These are phyloP conservation scores for Cantharis rufa DNA, from an alignment of 2,888 invertebrate genomes.

Conservation along the genomic window DNA sequence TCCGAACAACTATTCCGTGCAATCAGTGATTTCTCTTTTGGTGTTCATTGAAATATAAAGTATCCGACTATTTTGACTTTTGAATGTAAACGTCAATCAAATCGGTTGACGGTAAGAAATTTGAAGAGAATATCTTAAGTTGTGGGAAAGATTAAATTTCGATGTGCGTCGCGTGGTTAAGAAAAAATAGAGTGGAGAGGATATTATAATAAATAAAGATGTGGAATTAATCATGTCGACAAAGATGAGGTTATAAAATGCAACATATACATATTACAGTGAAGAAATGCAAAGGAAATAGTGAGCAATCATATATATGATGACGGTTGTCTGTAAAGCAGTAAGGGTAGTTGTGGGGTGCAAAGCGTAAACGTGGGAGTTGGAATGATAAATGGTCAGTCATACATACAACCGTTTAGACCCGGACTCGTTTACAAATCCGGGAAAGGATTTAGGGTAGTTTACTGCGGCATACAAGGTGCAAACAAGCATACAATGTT, in stretches of 20 bases:
- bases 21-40: background rate
- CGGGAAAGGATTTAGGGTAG: slow-evolving; percentile 55
- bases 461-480: slow-evolving; percentile 46
- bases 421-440: slow-evolving; percentile 56
- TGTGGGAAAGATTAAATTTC: background rate
- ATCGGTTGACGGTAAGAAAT: background rate
- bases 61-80: background rate
- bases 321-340: slow-evolving; percentile 34
- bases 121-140: background rate
- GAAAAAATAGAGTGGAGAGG: background rate
- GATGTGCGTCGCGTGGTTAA: background rate
- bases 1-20: background rate
- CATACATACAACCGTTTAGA: slow-evolving; percentile 55
- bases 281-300: slow-evolving; percentile 40
- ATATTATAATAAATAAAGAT: background rate
- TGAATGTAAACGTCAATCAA: background rate
- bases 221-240: slow-evolving; percentile 2
- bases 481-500: slow-evolving; percentile 40
- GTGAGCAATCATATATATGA: slow-evolving; percentile 35
- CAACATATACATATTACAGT: slow-evolving; percentile 29
- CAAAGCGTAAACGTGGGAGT: slow-evolving; percentile 43
- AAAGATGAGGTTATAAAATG: slow-evolving; percentile 34
- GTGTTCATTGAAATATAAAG: background rate
- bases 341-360: slow-evolving; percentile 26
- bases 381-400: slow-evolving; percentile 57